Base-by-base conservation (phyloP, 37 sponge, comb jelly and placozoan species). In the Ianthella basta region DNA sequence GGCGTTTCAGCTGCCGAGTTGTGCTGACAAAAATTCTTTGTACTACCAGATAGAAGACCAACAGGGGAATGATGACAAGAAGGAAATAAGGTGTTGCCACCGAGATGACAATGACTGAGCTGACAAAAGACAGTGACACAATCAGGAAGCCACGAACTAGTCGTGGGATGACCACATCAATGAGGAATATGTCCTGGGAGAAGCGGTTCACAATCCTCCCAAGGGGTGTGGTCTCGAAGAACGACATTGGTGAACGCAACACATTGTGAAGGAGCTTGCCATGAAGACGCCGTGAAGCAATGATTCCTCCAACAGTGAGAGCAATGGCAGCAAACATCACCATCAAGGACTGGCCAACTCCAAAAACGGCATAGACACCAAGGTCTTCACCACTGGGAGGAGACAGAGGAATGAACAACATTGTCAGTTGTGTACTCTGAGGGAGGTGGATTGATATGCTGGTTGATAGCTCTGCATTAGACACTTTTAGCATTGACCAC, bases 201-300 rank as follows among this genome's bases (percentile, higher is more conserved):
- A 98, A 98, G 5, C 98, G 80, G 86, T 98, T 95, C 25, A 98
- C 79, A 27, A 98, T 92, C 55, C 98, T 83, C 20, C 98, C 98
- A 8, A 94, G 86, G 0, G 98, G 98, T 24, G 94, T 98, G 56
- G 94, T 98, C 59, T 98, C 98, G 88, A 98, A 98, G 93, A 98
- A 98, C 0, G 94, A 85, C 96, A 98, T 96, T 24, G 99, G 99
- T 67, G 90, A 87, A 1, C 93, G 79, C 14, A 98, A 77, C 68
- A 98, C 85, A 59, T 86, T 96, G 68, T 38, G n/a, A 19, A 96
- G 79, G 69, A 96, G 60, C 18, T 39, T 82, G 57, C 83, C 56
- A 59, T 96, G 97, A 63, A 96, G 92, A 4, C 23, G 32, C 4
- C 60, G 50, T 0, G 97, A 93, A 30, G 95, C 97, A 50, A 80